phyloP scores from a whole-genome alignment of 1,140 invertebrate genomes.

The Drosophila sucinea region DNA sequence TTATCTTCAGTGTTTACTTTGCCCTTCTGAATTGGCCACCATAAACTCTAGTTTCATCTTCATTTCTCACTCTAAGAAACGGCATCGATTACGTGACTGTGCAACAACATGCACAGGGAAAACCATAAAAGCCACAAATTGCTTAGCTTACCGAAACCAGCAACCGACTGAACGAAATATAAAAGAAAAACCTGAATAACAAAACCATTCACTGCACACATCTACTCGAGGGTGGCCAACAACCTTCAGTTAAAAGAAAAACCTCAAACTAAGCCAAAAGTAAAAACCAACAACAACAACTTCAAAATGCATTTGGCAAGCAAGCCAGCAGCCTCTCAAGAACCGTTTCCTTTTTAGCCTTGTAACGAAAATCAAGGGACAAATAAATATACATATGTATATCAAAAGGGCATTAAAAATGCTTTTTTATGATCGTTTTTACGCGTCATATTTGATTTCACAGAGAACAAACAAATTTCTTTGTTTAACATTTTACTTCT shows the following conservation, averaged over 20 bases:
- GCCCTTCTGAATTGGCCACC: neutral
- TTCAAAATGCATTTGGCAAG: conserved; percentile 16
- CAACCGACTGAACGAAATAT: neutral
- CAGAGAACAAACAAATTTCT: conserved; percentile 35
- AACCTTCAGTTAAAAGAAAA: conserved; percentile 12
- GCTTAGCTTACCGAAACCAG: conserved; percentile 25
- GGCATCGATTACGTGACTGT: conserved; percentile 13
- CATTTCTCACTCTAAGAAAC: conserved; percentile 9
- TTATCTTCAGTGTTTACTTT: neutral
- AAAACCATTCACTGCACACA: conserved; percentile 40
- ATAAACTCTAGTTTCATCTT: conserved; percentile 6
- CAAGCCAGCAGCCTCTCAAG: conserved; percentile 13
- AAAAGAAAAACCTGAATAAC: conserved; percentile 11
- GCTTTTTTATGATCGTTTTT: conserved; percentile 16
- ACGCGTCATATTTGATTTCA: conserved; percentile 2
- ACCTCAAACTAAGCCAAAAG: conserved; percentile 31
- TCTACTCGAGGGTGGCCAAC: conserved; percentile 7
- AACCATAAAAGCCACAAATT: conserved; percentile 41
- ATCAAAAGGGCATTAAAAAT: conserved; percentile 1
- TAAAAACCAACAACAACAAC: neutral
- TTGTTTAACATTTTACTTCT: conserved; percentile 34
- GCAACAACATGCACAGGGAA: conserved; percentile 1
- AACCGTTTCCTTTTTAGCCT: conserved; percentile 10
- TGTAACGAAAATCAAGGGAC: conserved; percentile 3
- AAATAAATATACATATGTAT: neutral